These are phyloP conservation scores for Drosophila kurseongensis DNA, from an alignment of 1,140 invertebrate genomes.

Conservation along the genomic window DNA sequence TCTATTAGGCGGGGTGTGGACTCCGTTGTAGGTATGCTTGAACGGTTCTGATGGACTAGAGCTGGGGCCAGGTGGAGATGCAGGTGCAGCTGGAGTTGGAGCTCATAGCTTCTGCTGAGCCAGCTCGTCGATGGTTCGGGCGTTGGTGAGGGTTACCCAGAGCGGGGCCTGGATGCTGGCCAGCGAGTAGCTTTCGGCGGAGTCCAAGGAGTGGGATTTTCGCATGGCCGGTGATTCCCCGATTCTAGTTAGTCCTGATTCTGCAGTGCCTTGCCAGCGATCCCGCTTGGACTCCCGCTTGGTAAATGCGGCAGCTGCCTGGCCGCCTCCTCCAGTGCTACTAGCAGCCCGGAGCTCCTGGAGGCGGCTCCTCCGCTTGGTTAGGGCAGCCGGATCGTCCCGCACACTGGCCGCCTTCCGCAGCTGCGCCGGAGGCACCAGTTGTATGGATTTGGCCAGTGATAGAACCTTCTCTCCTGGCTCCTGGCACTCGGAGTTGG, in stretches of 20 bases:
- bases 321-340: constrained; percentile 24
- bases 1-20: constrained; percentile 8
- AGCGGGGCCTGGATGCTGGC: constrained; percentile 86
- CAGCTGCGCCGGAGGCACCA: constrained; percentile 60
- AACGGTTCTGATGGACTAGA: constrained; percentile 1
- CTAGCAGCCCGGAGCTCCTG: constrained; percentile 63
- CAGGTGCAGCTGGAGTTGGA: not conserved
- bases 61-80: constrained; percentile 1
- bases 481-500: not conserved
- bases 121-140: constrained; percentile 85
- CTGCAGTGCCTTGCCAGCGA: constrained; percentile 34
- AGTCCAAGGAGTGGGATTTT: constrained; percentile 73
- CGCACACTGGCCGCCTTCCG: constrained; percentile 62
- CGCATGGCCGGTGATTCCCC: constrained; percentile 45
- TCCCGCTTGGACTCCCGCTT: constrained; percentile 63
- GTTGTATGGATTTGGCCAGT: constrained; percentile 31
- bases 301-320: constrained; percentile 52
- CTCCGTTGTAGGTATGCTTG: constrained; percentile 12
- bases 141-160: constrained; percentile 89
- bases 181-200: constrained; percentile 68
- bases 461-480: not conserved
- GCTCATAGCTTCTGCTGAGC: constrained; percentile 70
- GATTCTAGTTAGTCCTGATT: not conserved
- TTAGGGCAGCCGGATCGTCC: constrained; percentile 55
- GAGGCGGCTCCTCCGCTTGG: constrained; percentile 68